Conservation (phyloP, 2,797 vertebrate species). For the Mionectes olivaceus region DNA sequence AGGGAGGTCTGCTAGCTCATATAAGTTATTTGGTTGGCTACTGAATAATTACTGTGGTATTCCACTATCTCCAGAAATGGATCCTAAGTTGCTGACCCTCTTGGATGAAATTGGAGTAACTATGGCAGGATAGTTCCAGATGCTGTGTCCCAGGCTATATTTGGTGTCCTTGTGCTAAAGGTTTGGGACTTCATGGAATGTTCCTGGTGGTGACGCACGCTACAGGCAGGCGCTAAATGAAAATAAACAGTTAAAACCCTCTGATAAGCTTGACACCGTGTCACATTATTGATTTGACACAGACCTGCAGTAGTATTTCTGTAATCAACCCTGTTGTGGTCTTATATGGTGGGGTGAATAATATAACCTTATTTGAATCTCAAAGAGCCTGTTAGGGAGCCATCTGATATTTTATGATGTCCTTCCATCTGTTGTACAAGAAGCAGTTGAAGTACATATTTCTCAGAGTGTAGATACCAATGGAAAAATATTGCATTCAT, state of each 20-base stretch:
- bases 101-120: background rate
- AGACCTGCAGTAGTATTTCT: background rate
- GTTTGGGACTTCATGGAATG: background rate
- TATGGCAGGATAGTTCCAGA: background rate
- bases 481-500: background rate
- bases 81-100: background rate
- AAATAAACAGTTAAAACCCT: background rate
- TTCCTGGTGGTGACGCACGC: background rate
- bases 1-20: background rate
- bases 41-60: background rate
- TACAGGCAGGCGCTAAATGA: background rate
- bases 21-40: background rate
- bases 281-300: background rate
- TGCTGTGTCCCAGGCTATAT: background rate
- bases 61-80: background rate
- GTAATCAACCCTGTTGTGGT: background rate
- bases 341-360: background rate
- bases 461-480: background rate
- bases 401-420: background rate
- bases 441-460: background rate
- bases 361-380: conserved; percentile 27
- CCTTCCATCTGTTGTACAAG: conserved; percentile 25
- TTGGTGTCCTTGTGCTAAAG: background rate
- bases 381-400: background rate
- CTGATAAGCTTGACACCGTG: background rate